Conservation (phyloP, 1,140 invertebrate species). For the Zaprionus lachaisei region DNA sequence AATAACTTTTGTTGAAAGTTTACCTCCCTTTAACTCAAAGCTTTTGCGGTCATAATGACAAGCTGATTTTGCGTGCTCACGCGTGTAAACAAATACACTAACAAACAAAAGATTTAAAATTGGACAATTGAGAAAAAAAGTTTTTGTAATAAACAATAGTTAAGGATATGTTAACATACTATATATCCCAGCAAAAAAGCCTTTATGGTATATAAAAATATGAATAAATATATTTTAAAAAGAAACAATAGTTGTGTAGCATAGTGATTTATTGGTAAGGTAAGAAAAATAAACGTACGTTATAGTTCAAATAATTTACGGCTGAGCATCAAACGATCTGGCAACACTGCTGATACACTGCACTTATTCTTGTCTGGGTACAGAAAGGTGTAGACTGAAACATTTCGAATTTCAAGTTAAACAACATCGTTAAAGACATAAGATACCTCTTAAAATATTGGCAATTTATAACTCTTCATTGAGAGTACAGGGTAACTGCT, state of each 20-base stretch:
- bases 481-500: neutral
- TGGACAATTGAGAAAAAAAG: neutral
- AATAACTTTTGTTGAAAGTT: neutral
- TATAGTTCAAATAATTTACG: neutral
- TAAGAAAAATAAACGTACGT: neutral
- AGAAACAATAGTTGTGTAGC: neutral
- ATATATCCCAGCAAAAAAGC: no score
- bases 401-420: no score
- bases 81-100: neutral
- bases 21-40: neutral
- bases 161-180: no score
- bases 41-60: constrained; percentile 10
- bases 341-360: neutral
- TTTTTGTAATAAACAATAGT: no score
- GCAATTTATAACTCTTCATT: neutral
- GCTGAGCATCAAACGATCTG: neutral
- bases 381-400: no score
- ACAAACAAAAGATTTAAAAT: neutral
- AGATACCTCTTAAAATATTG: neutral
- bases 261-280: no score
- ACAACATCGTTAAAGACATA: neutral
- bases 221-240: no score
- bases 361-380: no score
- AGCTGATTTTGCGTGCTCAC: neutral
- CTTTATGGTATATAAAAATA: no score